Percentiles rank a stretch among this genome's conserved stretches.
These are phyloP conservation scores for Drosophila putrida DNA, from an alignment of 2,888 invertebrate genomes.

Conservation along the genomic window DNA sequence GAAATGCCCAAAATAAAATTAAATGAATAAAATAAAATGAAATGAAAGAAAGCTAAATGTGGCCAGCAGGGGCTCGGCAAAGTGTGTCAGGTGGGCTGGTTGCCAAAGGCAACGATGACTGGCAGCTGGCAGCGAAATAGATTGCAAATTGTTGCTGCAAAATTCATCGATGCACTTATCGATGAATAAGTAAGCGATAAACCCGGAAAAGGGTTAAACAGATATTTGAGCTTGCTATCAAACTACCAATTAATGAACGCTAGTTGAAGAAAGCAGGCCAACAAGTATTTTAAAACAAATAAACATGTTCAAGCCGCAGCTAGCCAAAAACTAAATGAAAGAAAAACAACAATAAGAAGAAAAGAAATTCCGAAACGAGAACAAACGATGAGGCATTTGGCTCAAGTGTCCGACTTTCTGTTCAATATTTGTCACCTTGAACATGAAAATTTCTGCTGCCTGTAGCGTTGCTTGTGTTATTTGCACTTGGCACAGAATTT, in stretches of 20 bases:
- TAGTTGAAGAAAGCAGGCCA: background rate
- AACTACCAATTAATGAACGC: background rate
- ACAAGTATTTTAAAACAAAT: background rate
- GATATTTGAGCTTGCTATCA: background rate
- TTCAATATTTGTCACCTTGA: constrained; percentile 76
- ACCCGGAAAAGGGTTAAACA: background rate
- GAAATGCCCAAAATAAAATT: constrained; percentile 20
- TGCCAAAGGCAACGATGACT: constrained; percentile 65
- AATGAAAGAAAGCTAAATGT: constrained; percentile 25
- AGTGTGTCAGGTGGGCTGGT: constrained; percentile 57
- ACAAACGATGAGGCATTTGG: constrained; percentile 64
- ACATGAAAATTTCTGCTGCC: constrained; percentile 72
- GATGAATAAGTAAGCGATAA: background rate
- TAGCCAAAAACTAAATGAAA: constrained; percentile 30
- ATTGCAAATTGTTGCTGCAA: constrained; percentile 1
- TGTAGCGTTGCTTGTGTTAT: constrained; percentile 42
- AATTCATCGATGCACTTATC: constrained; percentile 6
- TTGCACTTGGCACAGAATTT: constrained; percentile 82
- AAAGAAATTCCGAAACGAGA: constrained; percentile 11
- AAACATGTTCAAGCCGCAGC: constrained; percentile 42
- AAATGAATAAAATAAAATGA: constrained; percentile 1
- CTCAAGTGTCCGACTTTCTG: constrained; percentile 59
- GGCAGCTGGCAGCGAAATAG: constrained; percentile 30
- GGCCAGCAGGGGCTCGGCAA: constrained; percentile 42
- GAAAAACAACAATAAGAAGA: constrained; percentile 1